Base-by-base conservation (phyloP, 92 coral and sea anemone species). In the Epizoanthus rinbou region DNA sequence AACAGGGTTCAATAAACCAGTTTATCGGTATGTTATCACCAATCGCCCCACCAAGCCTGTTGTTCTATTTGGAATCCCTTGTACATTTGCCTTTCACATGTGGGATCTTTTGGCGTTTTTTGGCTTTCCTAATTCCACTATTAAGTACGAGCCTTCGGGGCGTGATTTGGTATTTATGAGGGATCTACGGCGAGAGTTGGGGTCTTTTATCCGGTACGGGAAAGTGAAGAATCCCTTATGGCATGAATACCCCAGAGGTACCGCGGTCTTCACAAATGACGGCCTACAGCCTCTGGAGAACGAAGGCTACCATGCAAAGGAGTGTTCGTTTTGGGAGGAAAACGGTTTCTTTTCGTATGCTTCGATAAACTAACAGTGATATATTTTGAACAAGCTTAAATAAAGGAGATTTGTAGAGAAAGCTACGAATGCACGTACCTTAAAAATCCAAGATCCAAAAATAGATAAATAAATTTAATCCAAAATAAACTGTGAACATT, bases 71-170 rank as follows among this genome's bases (percentile, higher is more conserved):
- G 81, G 81, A 22, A 75, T 76, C 43, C 85, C 75, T 25, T 75
- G 84, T 18, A 53, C 57, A 19, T 88, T 85, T 59, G 84, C 94
- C 11, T 80, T 88, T 58, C 94, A 91, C 69, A 85, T 85, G 91
- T 91, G 89, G 94, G 94, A 91, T 41, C 79, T 91, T 31, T 73
- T 88, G 25, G 88, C 94, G 11, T 88, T 88, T 57, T 91, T 87
- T 60, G 91, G 91, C 62, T 88, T 85, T 19, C 91, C 88, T 2
- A 56, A 57, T 2, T 80, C 54, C 13, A n/a, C 47, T 18, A 11
- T 85, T 52, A 25, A 66, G 16, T 91, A 88, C 56, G 23, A 62
- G 4, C 91, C 94, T 0, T 74, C 94, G 21, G 37, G 45, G 47
- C 62, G 45, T 39, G 91, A 86, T 56, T 64, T 72, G 17, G 76